Evolutionary conservation across 2,888 invertebrate genomes (phyloP).

Genomic region (Osmoderma eremita): DNA sequence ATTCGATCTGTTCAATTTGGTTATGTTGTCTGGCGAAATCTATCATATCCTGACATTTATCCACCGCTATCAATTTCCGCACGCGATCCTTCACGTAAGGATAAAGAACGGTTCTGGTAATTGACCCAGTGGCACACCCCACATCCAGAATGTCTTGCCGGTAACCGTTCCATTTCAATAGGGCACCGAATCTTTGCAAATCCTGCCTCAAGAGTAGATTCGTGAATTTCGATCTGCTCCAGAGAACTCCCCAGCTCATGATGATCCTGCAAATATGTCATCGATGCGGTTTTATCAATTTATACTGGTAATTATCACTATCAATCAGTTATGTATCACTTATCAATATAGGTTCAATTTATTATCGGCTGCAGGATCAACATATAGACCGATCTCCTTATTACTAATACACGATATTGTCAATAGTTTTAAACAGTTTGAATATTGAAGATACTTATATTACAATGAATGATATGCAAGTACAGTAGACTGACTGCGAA

Average conservation of each 20-base stretch:
- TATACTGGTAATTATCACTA: too few relatives aligned
- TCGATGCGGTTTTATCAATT: too few relatives aligned
- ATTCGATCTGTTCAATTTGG: not conserved
- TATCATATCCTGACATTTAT: not conserved
- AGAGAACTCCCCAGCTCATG: not conserved
- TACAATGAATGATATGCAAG: too few relatives aligned
- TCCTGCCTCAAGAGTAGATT: not conserved
- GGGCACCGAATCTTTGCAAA: not conserved
- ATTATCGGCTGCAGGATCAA: too few relatives aligned
- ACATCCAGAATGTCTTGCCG: constrained; percentile 18
- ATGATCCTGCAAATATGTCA: too few relatives aligned
- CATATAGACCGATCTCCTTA: too few relatives aligned
- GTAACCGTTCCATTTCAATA: not conserved
- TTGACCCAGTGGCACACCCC: constrained; percentile 8
- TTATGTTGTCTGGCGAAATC: not conserved
- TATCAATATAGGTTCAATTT: too few relatives aligned
- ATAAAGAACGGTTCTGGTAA: constrained; percentile 12
- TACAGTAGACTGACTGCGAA: too few relatives aligned
- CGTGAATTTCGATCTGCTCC: not conserved
- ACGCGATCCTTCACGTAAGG: constrained; percentile 1
- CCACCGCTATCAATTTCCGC: not conserved
- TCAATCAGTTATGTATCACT: too few relatives aligned
- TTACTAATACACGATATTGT: too few relatives aligned
- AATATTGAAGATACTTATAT: too few relatives aligned
- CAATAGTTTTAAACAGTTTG: too few relatives aligned